Percentiles rank a stretch among this genome's conserved stretches.
These are phyloP conservation scores for Acanthornis magna DNA, from an alignment of 2,797 vertebrate genomes.

Conservation along the genomic window DNA sequence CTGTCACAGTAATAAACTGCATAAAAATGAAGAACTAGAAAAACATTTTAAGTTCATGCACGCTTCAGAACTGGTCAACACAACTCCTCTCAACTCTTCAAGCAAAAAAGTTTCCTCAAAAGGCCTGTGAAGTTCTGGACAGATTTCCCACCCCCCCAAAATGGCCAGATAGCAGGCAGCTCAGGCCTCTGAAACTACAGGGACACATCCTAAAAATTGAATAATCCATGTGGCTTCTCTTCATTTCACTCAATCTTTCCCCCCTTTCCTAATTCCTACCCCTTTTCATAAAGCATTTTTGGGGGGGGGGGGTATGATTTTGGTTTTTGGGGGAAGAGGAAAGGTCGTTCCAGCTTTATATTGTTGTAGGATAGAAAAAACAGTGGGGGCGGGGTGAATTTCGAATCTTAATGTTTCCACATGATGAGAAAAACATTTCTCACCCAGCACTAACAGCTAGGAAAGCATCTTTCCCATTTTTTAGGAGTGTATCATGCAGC, in stretches of 20 bases:
- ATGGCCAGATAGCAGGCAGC: not conserved
- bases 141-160: too few relatives aligned
- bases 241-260: not conserved
- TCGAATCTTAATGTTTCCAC: not conserved
- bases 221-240: not conserved
- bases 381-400: too few relatives aligned
- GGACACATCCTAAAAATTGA: not conserved
- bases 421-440: constrained; percentile 11
- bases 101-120: not conserved
- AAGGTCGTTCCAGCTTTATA: not conserved
- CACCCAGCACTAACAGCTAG: not conserved
- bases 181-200: not conserved
- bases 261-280: not conserved
- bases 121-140: not conserved
- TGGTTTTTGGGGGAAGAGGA: not conserved
- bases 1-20: not conserved
- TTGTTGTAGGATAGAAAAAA: not conserved
- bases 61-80: not conserved
- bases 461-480: not conserved
- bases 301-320: not conserved
- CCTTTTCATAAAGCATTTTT: not conserved
- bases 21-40: not conserved
- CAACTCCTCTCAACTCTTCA: not conserved
- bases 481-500: not conserved
- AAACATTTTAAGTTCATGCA: not conserved